Evolutionary conservation across 2,888 invertebrate species (phyloP), one percentile per base, ranked within the genome.

Genomic region (Abrostola triplasia): DNA sequence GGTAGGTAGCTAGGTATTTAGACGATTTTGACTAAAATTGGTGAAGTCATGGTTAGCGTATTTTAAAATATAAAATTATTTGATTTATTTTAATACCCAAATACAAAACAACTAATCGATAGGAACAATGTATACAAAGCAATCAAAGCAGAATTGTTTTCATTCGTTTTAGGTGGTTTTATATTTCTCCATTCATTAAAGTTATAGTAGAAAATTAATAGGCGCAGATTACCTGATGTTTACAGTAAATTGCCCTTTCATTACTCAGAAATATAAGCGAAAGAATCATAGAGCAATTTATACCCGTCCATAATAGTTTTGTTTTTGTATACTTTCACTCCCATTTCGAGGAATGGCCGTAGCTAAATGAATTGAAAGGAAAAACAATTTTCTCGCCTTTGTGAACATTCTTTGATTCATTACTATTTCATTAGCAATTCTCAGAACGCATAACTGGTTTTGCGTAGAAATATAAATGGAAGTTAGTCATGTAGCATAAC

Each of bases 301-400:
- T 13, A 24, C 24, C 44, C 24, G 9, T 13, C 44, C 44, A 47
- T 47, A 47, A 47, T 47, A 47, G 44, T 47, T 47, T 47, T 47
- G 44, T 47, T 47, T 41, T 35, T 35, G n/a, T 44, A 61, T 12
- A 48, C 7, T 13, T 54, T 59, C 35, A 38, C 50, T 50, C 36
- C 51, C 11, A 62, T 49, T 58, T 51, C 54, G 35, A 0, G 36
- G 44, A 62, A 57, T 36, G 7, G 35, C 42, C 8, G 50, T 40
- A 36, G 35, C 9, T 41, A 9, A 64, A n/a, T 53, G 12, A 61
- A 60, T 48, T 24, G 56, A 54, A 48, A 48, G 38, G 51, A 48
- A 70, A 74, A 61, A 59, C 10, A 11, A 40, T 62, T 59, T 60
- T 65, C 56, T 57, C 10, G 44, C 38, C 56, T 50, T 51, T 37